phyloP scores from a whole-genome alignment of 2,797 vertebrate genomes.

The Tolypeutes matacus region DNA sequence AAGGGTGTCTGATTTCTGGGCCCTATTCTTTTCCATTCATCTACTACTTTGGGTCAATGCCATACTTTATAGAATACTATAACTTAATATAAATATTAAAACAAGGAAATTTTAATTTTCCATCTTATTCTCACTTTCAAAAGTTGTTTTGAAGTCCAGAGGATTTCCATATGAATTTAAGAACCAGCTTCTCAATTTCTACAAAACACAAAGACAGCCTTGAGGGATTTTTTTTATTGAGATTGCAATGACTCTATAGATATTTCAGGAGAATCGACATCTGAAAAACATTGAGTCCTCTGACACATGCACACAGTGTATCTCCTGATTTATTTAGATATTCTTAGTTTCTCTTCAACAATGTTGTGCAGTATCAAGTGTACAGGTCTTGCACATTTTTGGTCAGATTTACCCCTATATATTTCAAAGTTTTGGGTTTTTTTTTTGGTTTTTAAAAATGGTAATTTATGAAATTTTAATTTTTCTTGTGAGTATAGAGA shows the following conservation, averaged over 20 bases:
- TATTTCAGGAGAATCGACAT: background rate
- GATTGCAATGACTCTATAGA: too few species aligned
- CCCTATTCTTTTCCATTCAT: too few species aligned
- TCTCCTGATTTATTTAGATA: background rate
- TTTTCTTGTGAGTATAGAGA: background rate
- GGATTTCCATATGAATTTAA: background rate
- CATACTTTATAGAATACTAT: too few species aligned
- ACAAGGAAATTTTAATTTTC: background rate
- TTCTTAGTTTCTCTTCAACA: background rate
- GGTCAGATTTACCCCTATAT: background rate
- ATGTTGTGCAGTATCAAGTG: background rate
- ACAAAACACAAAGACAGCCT: background rate
- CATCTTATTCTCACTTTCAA: background rate
- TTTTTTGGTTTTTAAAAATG: background rate
- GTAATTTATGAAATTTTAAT: background rate
- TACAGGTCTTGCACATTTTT: background rate
- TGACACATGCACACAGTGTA: background rate
- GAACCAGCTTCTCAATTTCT: background rate
- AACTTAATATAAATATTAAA: too few species aligned
- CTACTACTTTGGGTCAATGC: too few species aligned
- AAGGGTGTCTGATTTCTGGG: too few species aligned
- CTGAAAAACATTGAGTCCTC: background rate
- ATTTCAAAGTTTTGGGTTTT: too few species aligned
- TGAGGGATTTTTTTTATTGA: too few species aligned
- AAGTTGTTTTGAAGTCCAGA: background rate